These are phyloP conservation scores for Brevimyrus niger DNA, from an alignment of 2,113 vertebrate genomes.

Conservation along the genomic window DNA sequence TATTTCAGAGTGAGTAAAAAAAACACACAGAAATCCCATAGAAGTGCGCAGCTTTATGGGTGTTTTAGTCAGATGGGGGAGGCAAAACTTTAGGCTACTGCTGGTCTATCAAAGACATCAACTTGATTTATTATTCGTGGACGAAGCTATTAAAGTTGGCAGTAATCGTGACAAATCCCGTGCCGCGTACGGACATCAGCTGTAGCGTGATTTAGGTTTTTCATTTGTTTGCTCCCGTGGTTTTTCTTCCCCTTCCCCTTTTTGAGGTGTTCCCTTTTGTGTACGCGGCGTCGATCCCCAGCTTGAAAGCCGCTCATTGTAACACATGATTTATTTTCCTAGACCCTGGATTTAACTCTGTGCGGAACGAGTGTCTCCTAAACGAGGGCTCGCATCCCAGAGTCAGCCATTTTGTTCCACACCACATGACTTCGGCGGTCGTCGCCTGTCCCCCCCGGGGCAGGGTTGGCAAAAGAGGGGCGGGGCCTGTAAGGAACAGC, in stretches of 20 bases:
- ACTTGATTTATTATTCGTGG: background rate
- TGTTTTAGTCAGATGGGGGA: constrained; percentile 8
- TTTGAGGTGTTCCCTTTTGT: background rate
- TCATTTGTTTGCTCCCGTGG: background rate
- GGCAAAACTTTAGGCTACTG: background rate
- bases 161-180: background rate
- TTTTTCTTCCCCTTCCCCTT: background rate
- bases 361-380: background rate
- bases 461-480: background rate
- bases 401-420: constrained; percentile 9
- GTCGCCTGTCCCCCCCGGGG: background rate
- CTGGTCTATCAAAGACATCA: constrained; percentile 4
- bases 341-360: background rate
- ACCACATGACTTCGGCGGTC: constrained; percentile 8
- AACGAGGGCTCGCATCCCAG: background rate
- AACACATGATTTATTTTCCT: background rate
- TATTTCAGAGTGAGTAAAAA: constrained; percentile 22
- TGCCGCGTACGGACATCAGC: background rate
- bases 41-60: background rate
- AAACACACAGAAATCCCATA: constrained; percentile 7
- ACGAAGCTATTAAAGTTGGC: background rate
- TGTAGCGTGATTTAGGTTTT: background rate
- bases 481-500: background rate
- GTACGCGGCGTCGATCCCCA: background rate
- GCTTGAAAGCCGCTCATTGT: background rate